Evolutionary conservation across 37 sponge, comb jelly and placozoan species (phyloP).

Genomic region (Spongilla lacustris): DNA sequence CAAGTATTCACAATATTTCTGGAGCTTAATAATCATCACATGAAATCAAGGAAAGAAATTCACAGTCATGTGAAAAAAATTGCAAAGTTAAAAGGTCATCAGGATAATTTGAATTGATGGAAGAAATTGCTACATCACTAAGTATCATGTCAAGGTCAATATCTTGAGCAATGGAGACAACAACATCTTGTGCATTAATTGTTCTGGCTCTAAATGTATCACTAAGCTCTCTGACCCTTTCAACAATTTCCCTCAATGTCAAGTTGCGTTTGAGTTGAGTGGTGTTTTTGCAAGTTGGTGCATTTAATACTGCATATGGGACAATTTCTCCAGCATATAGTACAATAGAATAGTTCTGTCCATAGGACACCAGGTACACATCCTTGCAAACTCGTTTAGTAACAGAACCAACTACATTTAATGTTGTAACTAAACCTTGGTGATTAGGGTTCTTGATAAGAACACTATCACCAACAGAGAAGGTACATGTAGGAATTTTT

Average conservation of each 20-base stretch:
- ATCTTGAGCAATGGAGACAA: neutral
- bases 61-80: neutral
- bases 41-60: neutral
- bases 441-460: conserved; percentile 10
- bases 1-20: neutral
- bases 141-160: neutral
- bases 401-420: neutral
- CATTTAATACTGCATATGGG: neutral
- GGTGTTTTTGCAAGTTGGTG: neutral
- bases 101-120: neutral
- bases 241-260: neutral
- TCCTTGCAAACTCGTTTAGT: conserved; percentile 2
- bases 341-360: neutral
- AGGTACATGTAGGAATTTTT: neutral
- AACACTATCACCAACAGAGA: neutral
- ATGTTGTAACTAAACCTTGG: conserved; percentile 10
- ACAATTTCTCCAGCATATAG: neutral
- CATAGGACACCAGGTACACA: neutral
- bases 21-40: neutral
- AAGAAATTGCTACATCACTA: neutral
- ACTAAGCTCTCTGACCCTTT: neutral
- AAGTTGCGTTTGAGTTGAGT: neutral
- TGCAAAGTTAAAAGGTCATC: neutral
- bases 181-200: neutral
- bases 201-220: neutral